Evolutionary conservation across 2,797 vertebrate genomes (phyloP), one percentile per base, ranked within the genome.

Genomic region (Hemitrygon akajei): DNA sequence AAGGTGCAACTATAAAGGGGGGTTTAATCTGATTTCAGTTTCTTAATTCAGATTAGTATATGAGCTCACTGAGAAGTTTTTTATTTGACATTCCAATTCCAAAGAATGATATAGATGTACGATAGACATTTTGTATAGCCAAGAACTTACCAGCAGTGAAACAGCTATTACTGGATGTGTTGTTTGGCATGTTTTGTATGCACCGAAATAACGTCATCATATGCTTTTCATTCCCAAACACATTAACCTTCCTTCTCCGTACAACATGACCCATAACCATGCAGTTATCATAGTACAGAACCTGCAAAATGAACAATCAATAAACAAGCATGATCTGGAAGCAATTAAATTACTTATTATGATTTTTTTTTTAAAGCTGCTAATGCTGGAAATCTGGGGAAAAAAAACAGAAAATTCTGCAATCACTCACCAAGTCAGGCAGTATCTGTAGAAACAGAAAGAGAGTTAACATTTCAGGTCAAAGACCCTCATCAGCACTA

Each of bases 101-200:
- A 47, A 27, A 56, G 73, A 93, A 27, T 73, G 30, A 56, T 92
- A 71, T 14, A 34, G 63, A 14, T 47, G 14, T 10, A 22, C 37
- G 5, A 18, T 40, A 73, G 10, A 91, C 22, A 71, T 66, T 66
- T 60, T 89, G n/a, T 66, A 66, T 1, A 34, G 37, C 69, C 34
- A 34, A 16, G 27, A 37, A 47, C 91, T 93, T 93, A 93, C 91
- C 91, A 75, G 91, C 91, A 16, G 91, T 93, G 71, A 93, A 93
- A 56, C 91, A 93, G 27, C 58, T 93, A 56, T 93, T 93, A 93
- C 91, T 93, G 91, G 91, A 37, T 30, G 71, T 75, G 71, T 56
- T 76, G 47, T 93, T 93, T 47, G 91, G 91, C 91, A 93, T 93
- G 91, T 93, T 93, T 93, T 93, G 91, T 75, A 93, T 76, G 91